Evolutionary conservation across 2,888 invertebrate genomes (phyloP).

Genomic region (Dromius quadrimaculatus): DNA sequence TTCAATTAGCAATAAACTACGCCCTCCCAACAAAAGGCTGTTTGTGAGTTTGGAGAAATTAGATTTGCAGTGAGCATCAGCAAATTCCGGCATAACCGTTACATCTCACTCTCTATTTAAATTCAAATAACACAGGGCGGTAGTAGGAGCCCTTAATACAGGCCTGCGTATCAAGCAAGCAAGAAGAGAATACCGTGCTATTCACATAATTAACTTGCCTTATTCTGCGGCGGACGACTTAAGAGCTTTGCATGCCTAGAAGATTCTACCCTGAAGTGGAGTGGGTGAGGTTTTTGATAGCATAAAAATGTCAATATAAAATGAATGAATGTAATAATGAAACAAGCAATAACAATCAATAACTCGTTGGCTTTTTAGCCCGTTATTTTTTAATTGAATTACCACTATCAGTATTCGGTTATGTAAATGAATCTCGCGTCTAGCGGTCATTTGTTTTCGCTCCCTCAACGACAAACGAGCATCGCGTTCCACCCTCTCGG

Average conservation of each 20-base stretch:
- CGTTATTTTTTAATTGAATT: slow-evolving; percentile 40
- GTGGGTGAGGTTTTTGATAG: too few relatives aligned
- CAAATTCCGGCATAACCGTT: slow-evolving; percentile 12
- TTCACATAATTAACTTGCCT: slow-evolving; percentile 52
- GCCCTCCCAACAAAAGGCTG: not conserved
- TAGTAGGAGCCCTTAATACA: slow-evolving; percentile 20
- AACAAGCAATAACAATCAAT: slow-evolving; percentile 10
- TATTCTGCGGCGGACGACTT: slow-evolving; percentile 51
- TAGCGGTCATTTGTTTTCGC: slow-evolving; percentile 46
- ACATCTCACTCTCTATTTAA: slow-evolving; percentile 38
- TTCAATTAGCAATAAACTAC: slow-evolving; percentile 2
- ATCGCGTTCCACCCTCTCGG: slow-evolving; percentile 3
- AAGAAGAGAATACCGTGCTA: slow-evolving; percentile 20
- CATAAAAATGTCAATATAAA: too few relatives aligned
- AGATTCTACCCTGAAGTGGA: slow-evolving; percentile 34
- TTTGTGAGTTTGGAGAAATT: slow-evolving; percentile 15
- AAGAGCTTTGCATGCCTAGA: slow-evolving; percentile 44
- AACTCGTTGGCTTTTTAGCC: slow-evolving; percentile 10
- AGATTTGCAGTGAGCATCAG: slow-evolving; percentile 7
- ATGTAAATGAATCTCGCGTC: slow-evolving; percentile 46
- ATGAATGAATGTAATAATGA: not conserved
- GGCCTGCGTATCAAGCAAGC: slow-evolving; percentile 3
- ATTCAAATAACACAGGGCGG: slow-evolving; percentile 37
- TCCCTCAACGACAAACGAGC: slow-evolving; percentile 39
- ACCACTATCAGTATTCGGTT: slow-evolving; percentile 45